These are phyloP conservation scores for Gryllus bimaculatus DNA, from an alignment of 1,140 invertebrate species.

Conservation along the genomic window DNA sequence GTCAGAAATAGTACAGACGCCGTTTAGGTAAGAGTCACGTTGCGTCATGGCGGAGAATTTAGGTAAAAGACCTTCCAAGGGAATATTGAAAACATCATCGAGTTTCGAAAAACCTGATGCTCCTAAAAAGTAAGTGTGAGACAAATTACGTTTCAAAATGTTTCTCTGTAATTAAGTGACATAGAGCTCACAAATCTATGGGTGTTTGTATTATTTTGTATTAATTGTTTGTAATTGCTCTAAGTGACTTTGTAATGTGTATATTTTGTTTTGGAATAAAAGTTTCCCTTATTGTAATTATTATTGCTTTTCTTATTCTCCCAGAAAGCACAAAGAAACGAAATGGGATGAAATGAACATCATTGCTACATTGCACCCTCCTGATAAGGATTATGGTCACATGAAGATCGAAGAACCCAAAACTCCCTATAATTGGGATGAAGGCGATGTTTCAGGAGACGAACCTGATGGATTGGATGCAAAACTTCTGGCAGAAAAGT, in stretches of 20 bases:
- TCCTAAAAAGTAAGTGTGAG: slow-evolving; percentile 30
- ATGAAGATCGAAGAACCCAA: slow-evolving; percentile 99
- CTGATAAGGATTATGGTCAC: slow-evolving; percentile 98
- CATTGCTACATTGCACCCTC: slow-evolving; percentile 91
- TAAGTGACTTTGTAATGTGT: too few relatives aligned
- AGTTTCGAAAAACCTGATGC: slow-evolving; percentile 71
- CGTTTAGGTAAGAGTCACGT: background rate
- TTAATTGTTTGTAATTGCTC: background rate
- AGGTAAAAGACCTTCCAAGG: slow-evolving; percentile 71
- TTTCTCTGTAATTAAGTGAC: too few relatives aligned
- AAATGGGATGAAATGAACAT: slow-evolving; percentile 99
- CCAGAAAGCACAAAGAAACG: slow-evolving; percentile 61
- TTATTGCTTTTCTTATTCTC: slow-evolving; percentile 8
- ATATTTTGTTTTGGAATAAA: background rate
- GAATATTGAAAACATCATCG: slow-evolving; percentile 83
- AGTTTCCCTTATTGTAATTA: background rate
- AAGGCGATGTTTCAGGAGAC: slow-evolving; percentile 54
- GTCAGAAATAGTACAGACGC: too few relatives aligned
- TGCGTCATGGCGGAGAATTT: slow-evolving; percentile 40
- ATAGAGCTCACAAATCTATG: too few relatives aligned
- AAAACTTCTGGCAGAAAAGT: slow-evolving; percentile 64
- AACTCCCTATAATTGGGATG: slow-evolving; percentile 82
- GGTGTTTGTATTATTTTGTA: too few relatives aligned
- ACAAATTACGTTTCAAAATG: too few relatives aligned
- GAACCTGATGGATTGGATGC: slow-evolving; percentile 68